Percentiles rank a stretch among this genome's conserved stretches.
These are phyloP conservation scores for Eubasilissa splendida DNA, from an alignment of 2,888 invertebrate species.

Conservation along the genomic window DNA sequence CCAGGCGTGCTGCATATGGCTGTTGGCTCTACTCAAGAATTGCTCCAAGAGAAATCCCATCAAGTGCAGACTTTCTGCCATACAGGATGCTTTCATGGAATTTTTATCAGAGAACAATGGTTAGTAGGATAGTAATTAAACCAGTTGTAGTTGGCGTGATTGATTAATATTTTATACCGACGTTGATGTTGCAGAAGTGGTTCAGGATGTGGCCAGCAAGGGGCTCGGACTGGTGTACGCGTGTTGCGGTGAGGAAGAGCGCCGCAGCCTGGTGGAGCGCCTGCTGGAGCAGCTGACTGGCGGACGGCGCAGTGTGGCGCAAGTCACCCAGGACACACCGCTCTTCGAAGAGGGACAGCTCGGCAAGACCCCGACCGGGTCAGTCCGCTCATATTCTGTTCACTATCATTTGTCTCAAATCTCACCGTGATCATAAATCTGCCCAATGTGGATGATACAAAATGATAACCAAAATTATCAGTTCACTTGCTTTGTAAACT, in stretches of 20 bases:
- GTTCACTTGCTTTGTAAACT: background rate
- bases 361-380: conserved; percentile 91
- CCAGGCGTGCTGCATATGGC: conserved; percentile 90
- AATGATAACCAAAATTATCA: too few species aligned
- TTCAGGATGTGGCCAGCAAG: conserved; percentile 94
- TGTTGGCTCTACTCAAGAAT: conserved; percentile 86
- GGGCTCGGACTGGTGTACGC: conserved; percentile 92
- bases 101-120: conserved; percentile 92
- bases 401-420: too few species aligned
- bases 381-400: conserved; percentile 59
- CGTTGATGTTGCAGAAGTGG: conserved; percentile 78
- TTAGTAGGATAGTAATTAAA: conserved; percentile 64
- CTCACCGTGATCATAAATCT: too few species aligned
- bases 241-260: conserved; percentile 81
- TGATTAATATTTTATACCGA: background rate
- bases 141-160: too few species aligned
- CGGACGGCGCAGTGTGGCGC: conserved; percentile 81
- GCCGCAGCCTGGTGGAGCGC: conserved; percentile 81
- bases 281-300: conserved; percentile 88
- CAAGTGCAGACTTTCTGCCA: conserved; percentile 75
- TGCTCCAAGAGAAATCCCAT: conserved; percentile 82
- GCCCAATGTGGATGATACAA: too few species aligned
- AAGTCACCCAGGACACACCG: conserved; percentile 87
- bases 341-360: conserved; percentile 91
- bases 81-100: conserved; percentile 90